Evolutionary conservation across 2,888 invertebrate species (phyloP).

Genomic region (Acrobasis suavella): DNA sequence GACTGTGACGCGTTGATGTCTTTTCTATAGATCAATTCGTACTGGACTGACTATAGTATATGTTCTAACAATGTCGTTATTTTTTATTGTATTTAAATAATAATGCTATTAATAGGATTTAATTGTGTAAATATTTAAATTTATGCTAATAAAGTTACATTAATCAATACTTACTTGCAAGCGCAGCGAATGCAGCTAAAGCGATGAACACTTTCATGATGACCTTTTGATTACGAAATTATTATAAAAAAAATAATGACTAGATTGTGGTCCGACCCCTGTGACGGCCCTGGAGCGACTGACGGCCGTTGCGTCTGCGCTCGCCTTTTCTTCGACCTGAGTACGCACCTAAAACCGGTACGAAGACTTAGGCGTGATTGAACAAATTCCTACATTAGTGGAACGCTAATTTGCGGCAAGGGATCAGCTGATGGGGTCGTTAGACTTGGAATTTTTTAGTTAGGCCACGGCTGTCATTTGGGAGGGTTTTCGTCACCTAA

Average conservation of each 20-base stretch:
- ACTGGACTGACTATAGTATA: background rate
- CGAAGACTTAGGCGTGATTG: constrained; percentile 67
- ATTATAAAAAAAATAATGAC: constrained; percentile 64
- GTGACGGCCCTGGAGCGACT: constrained; percentile 74
- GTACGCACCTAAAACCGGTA: constrained; percentile 71
- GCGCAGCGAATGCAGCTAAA: constrained; percentile 68
- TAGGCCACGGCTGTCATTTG: background rate
- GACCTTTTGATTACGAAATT: constrained; percentile 62
- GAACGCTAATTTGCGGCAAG: constrained; percentile 55
- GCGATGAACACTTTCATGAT: constrained; percentile 81
- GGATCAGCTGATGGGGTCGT: constrained; percentile 46
- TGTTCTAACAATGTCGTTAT: background rate
- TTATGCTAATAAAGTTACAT: background rate
- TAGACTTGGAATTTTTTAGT: constrained; percentile 29
- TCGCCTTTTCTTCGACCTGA: constrained; percentile 76
- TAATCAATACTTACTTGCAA: constrained; percentile 70
- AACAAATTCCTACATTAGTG: constrained; percentile 64
- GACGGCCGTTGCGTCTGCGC: constrained; percentile 64
- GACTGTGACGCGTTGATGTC: constrained; percentile 50
- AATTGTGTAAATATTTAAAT: background rate
- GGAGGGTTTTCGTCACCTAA: background rate
- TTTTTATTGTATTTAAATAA: background rate
- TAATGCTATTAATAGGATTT: background rate
- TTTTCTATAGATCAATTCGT: constrained; percentile 39
- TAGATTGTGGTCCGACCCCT: constrained; percentile 75